A percentile compares a stretch with the other conserved stretches of the same genome.
phyloP scores from a whole-genome alignment of 2,888 invertebrate species.

The Polia nebulosa region DNA sequence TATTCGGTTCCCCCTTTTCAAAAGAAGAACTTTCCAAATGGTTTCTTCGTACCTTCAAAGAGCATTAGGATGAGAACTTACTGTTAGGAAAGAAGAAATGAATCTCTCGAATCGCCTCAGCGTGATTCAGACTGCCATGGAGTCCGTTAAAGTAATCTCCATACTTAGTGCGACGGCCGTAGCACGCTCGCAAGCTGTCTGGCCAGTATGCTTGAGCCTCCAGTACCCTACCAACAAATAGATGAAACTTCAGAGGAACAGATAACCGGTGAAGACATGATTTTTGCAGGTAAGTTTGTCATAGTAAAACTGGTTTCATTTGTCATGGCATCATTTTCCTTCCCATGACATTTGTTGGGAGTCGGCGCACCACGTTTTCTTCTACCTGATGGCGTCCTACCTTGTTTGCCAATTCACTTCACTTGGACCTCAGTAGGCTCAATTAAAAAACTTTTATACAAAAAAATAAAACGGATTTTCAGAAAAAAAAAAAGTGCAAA shows the following conservation, averaged over 20 bases:
- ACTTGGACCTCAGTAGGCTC: too few relatives aligned
- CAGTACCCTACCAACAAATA: constrained; percentile 81
- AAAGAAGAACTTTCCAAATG: too few relatives aligned
- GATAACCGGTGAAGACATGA: neutral
- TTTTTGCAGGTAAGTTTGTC: neutral
- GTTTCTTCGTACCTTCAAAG: neutral
- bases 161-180: constrained; percentile 92
- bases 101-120: constrained; percentile 94
- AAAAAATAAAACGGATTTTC: too few relatives aligned
- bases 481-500: too few relatives aligned
- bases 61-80: constrained; percentile 80
- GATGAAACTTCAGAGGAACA: neutral
- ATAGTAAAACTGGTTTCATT: neutral
- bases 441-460: too few relatives aligned
- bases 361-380: neutral
- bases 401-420: neutral
- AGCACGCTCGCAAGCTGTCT: constrained; percentile 93
- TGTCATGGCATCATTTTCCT: neutral
- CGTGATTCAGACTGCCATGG: constrained; percentile 94
- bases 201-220: constrained; percentile 94
- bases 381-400: neutral
- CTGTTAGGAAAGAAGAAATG: constrained; percentile 97
- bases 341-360: too few relatives aligned
- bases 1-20: too few relatives aligned
- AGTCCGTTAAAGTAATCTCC: constrained; percentile 93